Percentiles rank a stretch among this genome's conserved stretches.
phyloP scores from a whole-genome alignment of 2,888 invertebrate species.

The Bedellia somnulentella region DNA sequence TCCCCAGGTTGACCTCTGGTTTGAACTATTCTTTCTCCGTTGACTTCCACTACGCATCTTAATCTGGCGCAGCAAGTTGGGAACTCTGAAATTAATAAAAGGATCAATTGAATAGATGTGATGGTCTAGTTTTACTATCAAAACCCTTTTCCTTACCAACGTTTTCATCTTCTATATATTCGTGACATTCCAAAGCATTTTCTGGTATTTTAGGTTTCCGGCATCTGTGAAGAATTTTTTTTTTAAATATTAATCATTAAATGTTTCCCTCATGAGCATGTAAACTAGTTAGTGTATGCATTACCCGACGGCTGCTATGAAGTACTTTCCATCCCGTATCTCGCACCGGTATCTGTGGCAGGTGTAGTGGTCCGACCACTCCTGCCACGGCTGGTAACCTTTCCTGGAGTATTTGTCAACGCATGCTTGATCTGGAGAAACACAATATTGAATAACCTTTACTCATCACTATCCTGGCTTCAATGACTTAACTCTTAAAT shows the following conservation, averaged over 20 bases:
- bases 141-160: slow-evolving; percentile 28
- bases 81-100: slow-evolving; percentile 30
- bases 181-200: slow-evolving; percentile 51
- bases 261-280: too few relatives aligned
- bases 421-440: slow-evolving; percentile 42
- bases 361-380: slow-evolving; percentile 54
- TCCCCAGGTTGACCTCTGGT: slow-evolving; percentile 52
- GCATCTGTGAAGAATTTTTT: slow-evolving; percentile 40
- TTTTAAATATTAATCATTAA: too few relatives aligned
- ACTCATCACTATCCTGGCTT: neutral
- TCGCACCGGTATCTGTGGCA: slow-evolving; percentile 51
- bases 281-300: too few relatives aligned
- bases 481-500: neutral
- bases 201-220: slow-evolving; percentile 54
- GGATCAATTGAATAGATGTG: too few relatives aligned
- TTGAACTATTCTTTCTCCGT: slow-evolving; percentile 49
- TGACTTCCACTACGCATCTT: slow-evolving; percentile 46
- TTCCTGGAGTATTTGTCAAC: slow-evolving; percentile 55
- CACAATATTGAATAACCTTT: neutral
- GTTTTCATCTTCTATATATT: slow-evolving; percentile 53
- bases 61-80: slow-evolving; percentile 50
- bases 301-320: slow-evolving; percentile 53
- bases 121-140: neutral
- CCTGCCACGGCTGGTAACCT: slow-evolving; percentile 54
- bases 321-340: slow-evolving; percentile 50